phyloP scores from a whole-genome alignment of 2,113 vertebrate genomes.

The Corythaixoides concolor region DNA sequence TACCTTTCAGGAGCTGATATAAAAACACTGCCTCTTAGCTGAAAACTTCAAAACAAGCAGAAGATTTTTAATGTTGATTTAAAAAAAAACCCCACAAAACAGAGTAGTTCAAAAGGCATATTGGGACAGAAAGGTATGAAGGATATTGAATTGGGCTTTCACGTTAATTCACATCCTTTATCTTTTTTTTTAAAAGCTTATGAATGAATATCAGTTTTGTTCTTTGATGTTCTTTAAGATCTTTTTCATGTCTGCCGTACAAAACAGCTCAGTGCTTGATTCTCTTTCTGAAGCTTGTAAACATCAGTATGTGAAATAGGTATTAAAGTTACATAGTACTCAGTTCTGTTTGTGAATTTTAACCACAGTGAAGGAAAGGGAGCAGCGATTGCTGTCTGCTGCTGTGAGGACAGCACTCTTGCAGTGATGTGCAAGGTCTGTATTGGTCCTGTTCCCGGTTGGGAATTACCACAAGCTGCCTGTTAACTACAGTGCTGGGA shows the following conservation, averaged over 20 bases:
- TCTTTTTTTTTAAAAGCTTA: neutral
- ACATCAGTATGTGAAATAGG: neutral
- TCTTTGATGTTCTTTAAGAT: neutral
- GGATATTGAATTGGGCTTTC: neutral
- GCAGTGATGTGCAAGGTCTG: neutral
- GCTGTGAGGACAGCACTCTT: neutral
- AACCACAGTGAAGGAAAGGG: neutral
- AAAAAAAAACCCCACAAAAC: neutral
- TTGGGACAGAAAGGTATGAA: neutral
- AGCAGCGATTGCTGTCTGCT: accelerated
- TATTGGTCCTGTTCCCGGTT: neutral
- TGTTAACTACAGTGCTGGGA: neutral
- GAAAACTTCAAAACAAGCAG: neutral
- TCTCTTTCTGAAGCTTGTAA: neutral
- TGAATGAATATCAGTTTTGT: neutral
- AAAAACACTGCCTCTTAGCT: neutral
- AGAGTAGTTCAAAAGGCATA: neutral
- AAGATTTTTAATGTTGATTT: neutral
- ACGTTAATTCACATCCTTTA: neutral
- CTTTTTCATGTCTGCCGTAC: neutral
- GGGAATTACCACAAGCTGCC: neutral
- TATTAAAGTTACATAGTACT: neutral
- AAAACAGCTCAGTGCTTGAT: neutral
- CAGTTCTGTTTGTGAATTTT: neutral
- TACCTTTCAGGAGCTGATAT: neutral